Conservation (phyloP, 1,140 invertebrate genomes). For the Atopsyche davidsoni region DNA sequence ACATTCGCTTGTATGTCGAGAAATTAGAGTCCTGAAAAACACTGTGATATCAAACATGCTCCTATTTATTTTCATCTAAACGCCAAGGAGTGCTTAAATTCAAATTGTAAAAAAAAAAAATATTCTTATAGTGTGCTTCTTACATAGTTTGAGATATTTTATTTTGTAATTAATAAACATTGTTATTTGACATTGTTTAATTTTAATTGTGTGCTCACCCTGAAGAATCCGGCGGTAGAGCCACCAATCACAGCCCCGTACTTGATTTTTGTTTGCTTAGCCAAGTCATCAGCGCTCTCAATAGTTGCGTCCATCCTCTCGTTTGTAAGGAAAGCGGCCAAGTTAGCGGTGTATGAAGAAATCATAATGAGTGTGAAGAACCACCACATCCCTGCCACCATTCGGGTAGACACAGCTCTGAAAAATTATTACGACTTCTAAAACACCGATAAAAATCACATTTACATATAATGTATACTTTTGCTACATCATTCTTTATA, state of each 20-base stretch:
- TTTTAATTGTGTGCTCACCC: slow-evolving; percentile 48
- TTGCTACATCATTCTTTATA: not conserved
- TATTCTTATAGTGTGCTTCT: too few species aligned
- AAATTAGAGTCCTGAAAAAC: slow-evolving; percentile 24
- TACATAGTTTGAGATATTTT: too few species aligned
- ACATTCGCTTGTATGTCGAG: slow-evolving; percentile 50
- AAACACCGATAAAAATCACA: not conserved
- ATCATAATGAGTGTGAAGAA: slow-evolving; percentile 96
- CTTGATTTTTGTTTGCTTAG: slow-evolving; percentile 80
- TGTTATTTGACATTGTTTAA: slow-evolving; percentile 17
- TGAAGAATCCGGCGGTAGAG: slow-evolving; percentile 71
- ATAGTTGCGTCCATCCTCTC: slow-evolving; percentile 80
- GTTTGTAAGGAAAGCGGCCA: slow-evolving; percentile 90
- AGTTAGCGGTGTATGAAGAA: slow-evolving; percentile 92
- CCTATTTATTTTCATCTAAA: too few species aligned
- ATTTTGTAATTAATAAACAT: not conserved
- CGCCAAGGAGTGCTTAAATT: too few species aligned
- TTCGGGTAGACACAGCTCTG: slow-evolving; percentile 66
- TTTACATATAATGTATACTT: not conserved
- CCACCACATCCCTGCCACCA: slow-evolving; percentile 86
- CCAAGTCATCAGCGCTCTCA: slow-evolving; percentile 82
- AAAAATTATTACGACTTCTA: slow-evolving; percentile 1
- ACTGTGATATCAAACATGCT: too few species aligned
- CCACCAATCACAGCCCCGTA: slow-evolving; percentile 75
- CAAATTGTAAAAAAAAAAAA: too few species aligned